These are phyloP conservation scores for Ptychobarbus kaznakovi DNA, from an alignment of 2,797 vertebrate species.

Conservation along the genomic window DNA sequence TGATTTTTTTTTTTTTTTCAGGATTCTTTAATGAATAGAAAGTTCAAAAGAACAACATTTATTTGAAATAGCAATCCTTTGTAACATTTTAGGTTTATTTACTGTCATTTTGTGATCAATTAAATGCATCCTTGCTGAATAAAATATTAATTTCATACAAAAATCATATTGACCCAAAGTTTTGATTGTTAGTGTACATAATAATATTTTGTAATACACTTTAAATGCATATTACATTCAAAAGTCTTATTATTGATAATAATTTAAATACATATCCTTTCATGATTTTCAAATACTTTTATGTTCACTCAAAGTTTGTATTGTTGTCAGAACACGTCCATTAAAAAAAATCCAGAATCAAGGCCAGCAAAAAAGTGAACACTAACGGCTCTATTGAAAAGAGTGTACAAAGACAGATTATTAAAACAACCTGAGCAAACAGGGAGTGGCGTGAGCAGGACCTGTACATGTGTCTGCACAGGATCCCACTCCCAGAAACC, in stretches of 20 bases:
- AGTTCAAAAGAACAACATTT: background rate
- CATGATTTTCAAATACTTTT: background rate
- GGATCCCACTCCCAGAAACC: slow-evolving; percentile 48
- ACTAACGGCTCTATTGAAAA: slow-evolving; percentile 2
- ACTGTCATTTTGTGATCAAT: background rate
- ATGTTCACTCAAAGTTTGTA: background rate
- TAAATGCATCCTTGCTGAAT: background rate
- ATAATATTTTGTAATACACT: background rate
- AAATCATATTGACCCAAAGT: background rate
- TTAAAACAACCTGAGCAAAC: slow-evolving; percentile 63
- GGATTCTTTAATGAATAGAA: background rate
- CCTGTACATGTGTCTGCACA: slow-evolving; percentile 58
- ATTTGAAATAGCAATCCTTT: background rate
- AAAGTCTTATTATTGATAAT: background rate
- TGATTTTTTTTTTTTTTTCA: too few species aligned
- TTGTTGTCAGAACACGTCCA: background rate
- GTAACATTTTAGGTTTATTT: background rate
- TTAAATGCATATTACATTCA: background rate
- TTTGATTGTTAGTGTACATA: background rate
- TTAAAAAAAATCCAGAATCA: background rate
- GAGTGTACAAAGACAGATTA: slow-evolving; percentile 62
- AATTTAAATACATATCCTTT: background rate
- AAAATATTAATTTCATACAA: background rate
- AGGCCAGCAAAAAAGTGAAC: background rate
- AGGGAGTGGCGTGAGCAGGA: slow-evolving; percentile 48